Evolutionary conservation across 2,888 invertebrate genomes (phyloP).

Genomic region (Orchesellides sinensis): DNA sequence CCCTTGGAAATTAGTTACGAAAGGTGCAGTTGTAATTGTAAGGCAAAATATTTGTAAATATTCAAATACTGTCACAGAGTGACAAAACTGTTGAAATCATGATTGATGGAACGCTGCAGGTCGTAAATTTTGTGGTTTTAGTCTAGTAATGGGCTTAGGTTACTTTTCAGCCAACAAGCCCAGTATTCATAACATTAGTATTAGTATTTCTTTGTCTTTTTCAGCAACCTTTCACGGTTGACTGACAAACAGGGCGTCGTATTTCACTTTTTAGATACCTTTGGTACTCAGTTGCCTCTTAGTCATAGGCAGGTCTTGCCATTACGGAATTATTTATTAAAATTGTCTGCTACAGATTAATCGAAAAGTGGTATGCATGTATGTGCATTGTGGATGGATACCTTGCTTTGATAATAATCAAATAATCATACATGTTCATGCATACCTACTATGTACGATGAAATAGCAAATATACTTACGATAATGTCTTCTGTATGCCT

Average conservation of each 20-base stretch:
- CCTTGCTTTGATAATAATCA: background rate
- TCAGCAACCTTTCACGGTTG: slow-evolving; percentile 49
- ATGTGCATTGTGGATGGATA: background rate
- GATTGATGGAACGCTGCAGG: slow-evolving; percentile 25
- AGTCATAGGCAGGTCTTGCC: background rate
- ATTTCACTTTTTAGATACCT: slow-evolving; percentile 39
- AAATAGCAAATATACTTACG: no score
- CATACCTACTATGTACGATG: no score
- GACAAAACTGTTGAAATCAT: slow-evolving; percentile 25
- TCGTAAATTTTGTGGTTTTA: background rate
- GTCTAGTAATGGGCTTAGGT: no score
- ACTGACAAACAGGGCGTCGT: slow-evolving; percentile 35
- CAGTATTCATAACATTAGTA: background rate
- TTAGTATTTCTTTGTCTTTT: slow-evolving; percentile 7
- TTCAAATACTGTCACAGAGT: slow-evolving; percentile 26
- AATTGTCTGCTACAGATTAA: background rate
- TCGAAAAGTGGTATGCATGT: background rate
- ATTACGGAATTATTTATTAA: background rate
- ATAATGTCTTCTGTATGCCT: background rate
- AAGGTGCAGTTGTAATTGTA: background rate
- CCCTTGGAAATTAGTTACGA: slow-evolving; percentile 6
- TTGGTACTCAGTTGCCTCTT: background rate
- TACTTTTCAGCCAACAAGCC: background rate
- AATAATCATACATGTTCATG: no score
- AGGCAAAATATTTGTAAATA: slow-evolving; percentile 12